Evolutionary conservation across 2,797 vertebrate species (phyloP), one percentile per base, ranked within the genome.

Genomic region (Iguana delicatissima): DNA sequence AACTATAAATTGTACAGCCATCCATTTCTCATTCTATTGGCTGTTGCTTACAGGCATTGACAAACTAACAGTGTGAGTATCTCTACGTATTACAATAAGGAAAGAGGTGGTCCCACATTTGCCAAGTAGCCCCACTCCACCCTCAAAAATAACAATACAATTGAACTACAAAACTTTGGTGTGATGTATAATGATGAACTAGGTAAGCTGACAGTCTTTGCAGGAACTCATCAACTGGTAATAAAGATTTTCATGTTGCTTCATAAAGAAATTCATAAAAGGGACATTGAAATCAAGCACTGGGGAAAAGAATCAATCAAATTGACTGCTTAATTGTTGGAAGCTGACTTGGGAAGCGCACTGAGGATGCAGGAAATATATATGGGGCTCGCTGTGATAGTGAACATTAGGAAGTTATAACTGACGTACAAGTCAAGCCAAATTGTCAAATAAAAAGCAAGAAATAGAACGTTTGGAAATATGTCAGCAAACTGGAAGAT

Each of bases 361-460:
- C 77, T 81, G 46, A 74, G 38, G 52, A 81, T 81, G 38, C 5
- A 12, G 67, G 35, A 87, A 84, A 83, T 87, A 84, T 77, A 57
- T 69, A 73, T 84, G 72, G 73, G 57, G 46, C 73, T 84, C 52
- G 18, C 59, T 87, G n/a, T 69, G 85, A 55, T 55, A 18, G 57
- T 67, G 59, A 91, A 57, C 59, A 55, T 87, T 87, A 79, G 57
- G 46, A 46, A 91, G 80, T 84, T 91, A 84, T 46, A 57, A 80
- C 85, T 87, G 85, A 91, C 57, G 69, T 35, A 91, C 72, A 87
- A 91, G 80, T 67, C 72, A 84, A 84, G 46, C 72, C 87, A 91
- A 84, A 91, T 87, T 91, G 59, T 91, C 85, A 91, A 74, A 84
- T 89, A 77, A 89, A 87, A 91, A 77, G 10, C n/a, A 84, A 87